Base-by-base conservation (phyloP, 2,797 vertebrate genomes). In the Steatocranus sp. region DNA sequence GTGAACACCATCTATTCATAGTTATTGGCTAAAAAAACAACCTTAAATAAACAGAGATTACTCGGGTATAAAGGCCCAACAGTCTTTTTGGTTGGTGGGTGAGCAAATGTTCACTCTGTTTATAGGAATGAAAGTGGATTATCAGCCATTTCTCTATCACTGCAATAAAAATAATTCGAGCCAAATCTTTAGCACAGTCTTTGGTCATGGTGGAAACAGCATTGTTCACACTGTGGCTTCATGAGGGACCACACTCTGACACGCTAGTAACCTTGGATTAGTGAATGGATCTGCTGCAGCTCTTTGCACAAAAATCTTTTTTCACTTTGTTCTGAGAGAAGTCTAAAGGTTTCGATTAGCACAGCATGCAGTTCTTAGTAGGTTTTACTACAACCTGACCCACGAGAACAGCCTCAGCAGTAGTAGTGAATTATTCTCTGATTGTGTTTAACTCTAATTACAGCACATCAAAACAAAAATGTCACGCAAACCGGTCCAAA, bases 51-150 rank as follows among this genome's bases (percentile, higher is more conserved):
- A 88, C 76, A 86, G 81, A 87, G 87, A 91, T 91, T 88, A 93
- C 78, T 84, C 79, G 30, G 48, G 87, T 85, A 86, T 91, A 84
- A 90, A 88, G 78, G 79, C 75, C 58, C 18, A n/a, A 76, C 43
- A 77, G 23, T 81, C 81, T 83, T 84, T 30, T 32, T 34, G 23
- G 41, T 41, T 41, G 73, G 6, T 32, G 11, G 20, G 34, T 51
- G 75, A 63, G 82, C 56, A 83, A 83, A 87, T 74, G 75, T 90
- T 91, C 77, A 89, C 14, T 80, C 83, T 79, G 11, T 79, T 93
- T 79, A 90, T 91, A 90, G 88, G 90, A 92, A 88, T 92, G 84
- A 92, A 89, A 93, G 81, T 90, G 92, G 92, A 94, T 94, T 90
- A 93, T 88, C 89, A 85, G 82, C 76, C 78, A 56, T 88, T 89